A percentile compares a stretch with the other conserved stretches of the same genome.
phyloP scores from a whole-genome alignment of 23 tunicate species.

The Aplidium turbinatum region DNA sequence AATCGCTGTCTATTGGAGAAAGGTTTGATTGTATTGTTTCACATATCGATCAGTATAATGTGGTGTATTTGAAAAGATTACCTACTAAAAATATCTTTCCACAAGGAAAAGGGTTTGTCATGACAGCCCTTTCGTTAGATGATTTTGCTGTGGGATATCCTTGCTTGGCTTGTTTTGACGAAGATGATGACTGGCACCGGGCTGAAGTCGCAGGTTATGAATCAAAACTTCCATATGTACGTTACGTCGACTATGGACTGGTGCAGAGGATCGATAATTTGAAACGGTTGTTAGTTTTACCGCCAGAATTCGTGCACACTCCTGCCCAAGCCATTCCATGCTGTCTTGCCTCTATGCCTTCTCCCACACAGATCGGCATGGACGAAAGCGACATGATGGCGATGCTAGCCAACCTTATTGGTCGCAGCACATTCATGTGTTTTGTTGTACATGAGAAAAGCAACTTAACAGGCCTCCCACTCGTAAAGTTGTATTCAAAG shows the following conservation, averaged over 20 bases:
- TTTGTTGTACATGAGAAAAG: no score
- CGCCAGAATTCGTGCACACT: slow-evolving; percentile 16
- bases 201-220: slow-evolving; percentile 29
- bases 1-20: neutral
- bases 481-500: no score
- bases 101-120: neutral
- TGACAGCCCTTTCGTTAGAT: neutral
- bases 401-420: slow-evolving; percentile 18
- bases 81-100: slow-evolving; percentile 16
- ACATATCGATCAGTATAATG: slow-evolving; percentile 37
- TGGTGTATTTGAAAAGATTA: neutral
- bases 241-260: slow-evolving; percentile 52
- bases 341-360: slow-evolving; percentile 18
- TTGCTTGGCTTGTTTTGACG: slow-evolving; percentile 40
- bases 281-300: slow-evolving; percentile 25
- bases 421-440: slow-evolving; percentile 1
- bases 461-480: no score
- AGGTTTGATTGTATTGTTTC: slow-evolving; percentile 18
- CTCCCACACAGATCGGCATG: slow-evolving; percentile 2
- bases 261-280: slow-evolving; percentile 14
- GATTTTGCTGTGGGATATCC: slow-evolving; percentile 24
- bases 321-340: slow-evolving; percentile 42
- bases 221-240: slow-evolving; percentile 10
- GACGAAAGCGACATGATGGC: slow-evolving; percentile 5
- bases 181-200: slow-evolving; percentile 50